phyloP scores from a whole-genome alignment of 1,140 invertebrate species.

The Pogonognathellus flavescens region DNA sequence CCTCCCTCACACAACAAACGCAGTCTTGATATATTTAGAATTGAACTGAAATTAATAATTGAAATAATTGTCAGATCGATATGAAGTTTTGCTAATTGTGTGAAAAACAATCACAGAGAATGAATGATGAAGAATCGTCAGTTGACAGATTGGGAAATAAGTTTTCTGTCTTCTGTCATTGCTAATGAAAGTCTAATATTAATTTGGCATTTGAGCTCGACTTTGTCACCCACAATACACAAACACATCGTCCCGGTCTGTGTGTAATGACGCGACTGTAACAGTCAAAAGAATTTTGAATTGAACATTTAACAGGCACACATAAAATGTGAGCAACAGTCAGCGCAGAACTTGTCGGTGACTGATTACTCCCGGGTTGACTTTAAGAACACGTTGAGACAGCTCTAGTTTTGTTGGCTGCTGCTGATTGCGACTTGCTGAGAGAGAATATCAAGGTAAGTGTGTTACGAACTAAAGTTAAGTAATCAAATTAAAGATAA shows the following conservation, averaged over 20 bases:
- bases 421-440: conserved; percentile 19
- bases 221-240: too few species aligned
- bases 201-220: too few species aligned
- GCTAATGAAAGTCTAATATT: too few species aligned
- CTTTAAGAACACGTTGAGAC: neutral
- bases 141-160: too few species aligned
- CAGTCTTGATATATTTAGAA: too few species aligned
- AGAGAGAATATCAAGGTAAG: conserved; percentile 38
- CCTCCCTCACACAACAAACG: too few species aligned
- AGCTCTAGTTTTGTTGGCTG: conserved; percentile 5
- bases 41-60: too few species aligned
- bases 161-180: too few species aligned
- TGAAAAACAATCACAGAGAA: too few species aligned
- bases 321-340: conserved; percentile 23
- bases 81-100: too few species aligned
- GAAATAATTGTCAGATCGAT: too few species aligned
- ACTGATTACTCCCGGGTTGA: neutral
- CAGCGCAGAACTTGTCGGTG: neutral
- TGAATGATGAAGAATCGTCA: too few species aligned
- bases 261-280: neutral
- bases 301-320: neutral
- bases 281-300: neutral
- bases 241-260: neutral
- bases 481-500: conserved; percentile 49
- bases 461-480: neutral